Percentiles rank a stretch among this genome's conserved stretches.
These are phyloP conservation scores for Drosophila albomicans DNA, from an alignment of 1,140 invertebrate genomes.

Conservation along the genomic window DNA sequence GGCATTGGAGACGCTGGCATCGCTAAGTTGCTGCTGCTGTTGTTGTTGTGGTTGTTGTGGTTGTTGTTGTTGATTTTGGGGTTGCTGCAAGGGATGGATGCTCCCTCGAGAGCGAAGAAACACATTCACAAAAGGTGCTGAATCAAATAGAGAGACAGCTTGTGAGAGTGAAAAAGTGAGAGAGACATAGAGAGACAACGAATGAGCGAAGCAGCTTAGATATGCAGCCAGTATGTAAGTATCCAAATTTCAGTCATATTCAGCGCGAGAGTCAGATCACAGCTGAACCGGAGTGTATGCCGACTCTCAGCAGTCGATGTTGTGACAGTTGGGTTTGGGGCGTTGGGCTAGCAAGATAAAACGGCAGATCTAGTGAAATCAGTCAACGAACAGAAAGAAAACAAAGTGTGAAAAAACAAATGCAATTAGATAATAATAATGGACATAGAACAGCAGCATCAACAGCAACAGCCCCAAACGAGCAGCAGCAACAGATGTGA, in stretches of 20 bases:
- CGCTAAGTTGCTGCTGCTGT: constrained; percentile 40
- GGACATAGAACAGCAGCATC: constrained; percentile 39
- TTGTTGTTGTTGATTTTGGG: constrained; percentile 25
- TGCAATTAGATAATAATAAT: constrained; percentile 69
- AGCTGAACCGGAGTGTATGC: constrained; percentile 13
- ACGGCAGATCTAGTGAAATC: constrained; percentile 3
- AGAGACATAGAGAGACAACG: neutral
- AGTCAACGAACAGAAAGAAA: constrained; percentile 24
- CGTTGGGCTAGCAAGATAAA: constrained; percentile 28
- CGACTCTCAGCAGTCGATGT: constrained; percentile 32
- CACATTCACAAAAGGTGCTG: constrained; percentile 36
- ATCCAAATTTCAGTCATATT: constrained; percentile 34
- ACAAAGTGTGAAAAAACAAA: constrained; percentile 40
- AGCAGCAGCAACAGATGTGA: constrained; percentile 45
- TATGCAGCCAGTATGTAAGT: constrained; percentile 15
- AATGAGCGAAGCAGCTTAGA: constrained; percentile 32
- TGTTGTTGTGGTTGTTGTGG: constrained; percentile 26
- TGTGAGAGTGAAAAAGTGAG: neutral
- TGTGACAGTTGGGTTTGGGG: constrained; percentile 46
- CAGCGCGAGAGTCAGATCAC: constrained; percentile 44
- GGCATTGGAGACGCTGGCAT: constrained; percentile 48
- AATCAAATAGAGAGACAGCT: constrained; percentile 40
- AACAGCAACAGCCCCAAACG: constrained; percentile 44
- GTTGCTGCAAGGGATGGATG: constrained; percentile 33
- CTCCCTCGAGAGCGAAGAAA: constrained; percentile 34